Evolutionary conservation across 1,140 invertebrate species (phyloP).

Genomic region (Paracyclopina nana): DNA sequence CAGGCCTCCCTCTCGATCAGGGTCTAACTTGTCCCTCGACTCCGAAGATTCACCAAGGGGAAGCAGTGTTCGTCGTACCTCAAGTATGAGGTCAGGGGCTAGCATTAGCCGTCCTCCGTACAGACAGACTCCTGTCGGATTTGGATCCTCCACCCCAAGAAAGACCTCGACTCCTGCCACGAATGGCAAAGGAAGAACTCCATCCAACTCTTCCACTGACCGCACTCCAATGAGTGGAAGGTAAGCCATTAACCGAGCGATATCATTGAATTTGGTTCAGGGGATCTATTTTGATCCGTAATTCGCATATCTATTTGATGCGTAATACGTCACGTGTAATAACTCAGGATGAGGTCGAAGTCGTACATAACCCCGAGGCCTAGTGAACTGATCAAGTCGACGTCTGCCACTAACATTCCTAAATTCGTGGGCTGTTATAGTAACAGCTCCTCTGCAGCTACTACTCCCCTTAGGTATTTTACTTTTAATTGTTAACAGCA

Average conservation of each 20-base stretch:
- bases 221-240: slow-evolving; percentile 11
- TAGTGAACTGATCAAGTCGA: slow-evolving; percentile 12
- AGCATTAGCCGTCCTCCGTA: not conserved
- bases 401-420: slow-evolving; percentile 16
- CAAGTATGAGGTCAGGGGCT: slow-evolving; percentile 10
- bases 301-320: too few relatives aligned
- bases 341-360: slow-evolving; percentile 16
- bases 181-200: slow-evolving; percentile 6
- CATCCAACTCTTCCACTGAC: slow-evolving; percentile 13
- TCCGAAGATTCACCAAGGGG: slow-evolving; percentile 24
- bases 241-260: slow-evolving; percentile 8
- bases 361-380: slow-evolving; percentile 17
- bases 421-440: slow-evolving; percentile 15
- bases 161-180: slow-evolving; percentile 11
- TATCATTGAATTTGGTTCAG: too few relatives aligned
- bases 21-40: slow-evolving; percentile 72
- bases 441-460: slow-evolving; percentile 2
- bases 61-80: slow-evolving; percentile 9
- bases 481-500: too few relatives aligned
- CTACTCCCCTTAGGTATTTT: slow-evolving; percentile 6
- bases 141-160: slow-evolving; percentile 10
- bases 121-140: slow-evolving; percentile 12
- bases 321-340: not conserved
- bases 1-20: slow-evolving; percentile 75
- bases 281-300: too few relatives aligned